Conservation (phyloP, 2,113 vertebrate genomes). For the Mustelus asterias region DNA sequence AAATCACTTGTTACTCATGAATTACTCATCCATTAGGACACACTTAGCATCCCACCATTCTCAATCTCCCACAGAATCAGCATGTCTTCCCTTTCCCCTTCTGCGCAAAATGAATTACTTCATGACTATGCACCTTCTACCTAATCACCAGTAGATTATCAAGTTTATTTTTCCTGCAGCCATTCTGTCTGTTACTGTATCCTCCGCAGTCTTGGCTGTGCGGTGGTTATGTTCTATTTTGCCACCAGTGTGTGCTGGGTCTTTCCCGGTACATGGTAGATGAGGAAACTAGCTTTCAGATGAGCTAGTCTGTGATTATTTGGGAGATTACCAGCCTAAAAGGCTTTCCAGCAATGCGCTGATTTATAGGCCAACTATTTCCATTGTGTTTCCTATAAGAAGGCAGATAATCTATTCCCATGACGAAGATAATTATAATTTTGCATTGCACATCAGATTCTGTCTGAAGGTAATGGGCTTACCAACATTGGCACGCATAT, state of each 20-base stretch:
- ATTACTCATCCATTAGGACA: neutral
- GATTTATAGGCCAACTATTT: slow-evolving; percentile 20
- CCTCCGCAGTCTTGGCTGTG: neutral
- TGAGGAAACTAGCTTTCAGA: neutral
- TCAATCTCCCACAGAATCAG: neutral
- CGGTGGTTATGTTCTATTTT: neutral
- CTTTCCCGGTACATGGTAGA: neutral
- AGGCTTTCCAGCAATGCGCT: neutral
- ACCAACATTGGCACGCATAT: neutral
- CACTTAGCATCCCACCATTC: neutral
- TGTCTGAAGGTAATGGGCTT: slow-evolving; percentile 10
- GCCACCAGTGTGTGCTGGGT: neutral
- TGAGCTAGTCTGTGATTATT: neutral
- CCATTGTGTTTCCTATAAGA: neutral
- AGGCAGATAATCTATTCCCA: slow-evolving; percentile 1
- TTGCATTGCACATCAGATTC: slow-evolving; percentile 31
- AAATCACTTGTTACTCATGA: neutral
- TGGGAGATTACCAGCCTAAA: neutral
- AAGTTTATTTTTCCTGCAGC: neutral
- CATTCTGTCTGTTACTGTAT: neutral
- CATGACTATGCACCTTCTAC: neutral
- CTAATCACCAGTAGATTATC: neutral
- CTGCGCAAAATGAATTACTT: neutral
- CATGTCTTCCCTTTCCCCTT: too few species aligned
- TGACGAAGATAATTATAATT: slow-evolving; percentile 35